These are phyloP conservation scores for Percopsis omiscomaycus DNA, from an alignment of 2,797 vertebrate species.

Conservation along the genomic window DNA sequence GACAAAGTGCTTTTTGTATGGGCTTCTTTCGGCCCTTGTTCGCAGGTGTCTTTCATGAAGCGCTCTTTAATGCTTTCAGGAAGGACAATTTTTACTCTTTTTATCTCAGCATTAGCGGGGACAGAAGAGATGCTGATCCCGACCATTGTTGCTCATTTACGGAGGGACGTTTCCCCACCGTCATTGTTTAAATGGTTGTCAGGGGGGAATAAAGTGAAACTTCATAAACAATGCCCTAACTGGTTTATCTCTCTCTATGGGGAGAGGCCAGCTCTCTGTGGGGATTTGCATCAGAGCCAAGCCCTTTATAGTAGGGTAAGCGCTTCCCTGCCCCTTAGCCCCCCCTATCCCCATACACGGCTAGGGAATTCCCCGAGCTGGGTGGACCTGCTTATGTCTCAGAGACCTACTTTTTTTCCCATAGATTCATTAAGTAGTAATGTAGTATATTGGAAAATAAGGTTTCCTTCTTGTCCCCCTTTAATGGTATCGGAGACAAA, in stretches of 20 bases:
- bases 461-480: constrained; percentile 49
- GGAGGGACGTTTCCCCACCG: constrained; percentile 91
- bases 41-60: constrained; percentile 90
- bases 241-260: constrained; percentile 85
- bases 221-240: constrained; percentile 90
- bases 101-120: constrained; percentile 86
- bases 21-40: constrained; percentile 79
- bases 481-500: constrained; percentile 70
- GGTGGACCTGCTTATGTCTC: constrained; percentile 68
- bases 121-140: constrained; percentile 88
- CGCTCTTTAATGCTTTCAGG: constrained; percentile 89
- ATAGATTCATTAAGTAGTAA: constrained; percentile 75
- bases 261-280: constrained; percentile 78
- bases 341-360: constrained; percentile 52
- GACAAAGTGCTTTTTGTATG: constrained; percentile 86
- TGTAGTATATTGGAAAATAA: constrained; percentile 72
- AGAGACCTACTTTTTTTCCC: constrained; percentile 64
- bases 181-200: constrained; percentile 98
- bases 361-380: constrained; percentile 73
- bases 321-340: constrained; percentile 66
- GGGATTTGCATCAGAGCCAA: constrained; percentile 85
- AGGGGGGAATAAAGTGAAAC: constrained; percentile 94
- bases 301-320: constrained; percentile 76
- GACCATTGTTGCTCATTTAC: constrained; percentile 86
- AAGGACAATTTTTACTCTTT: constrained; percentile 90